These are phyloP conservation scores for Eumaeus atala DNA, from an alignment of 1,140 invertebrate genomes.

Conservation along the genomic window DNA sequence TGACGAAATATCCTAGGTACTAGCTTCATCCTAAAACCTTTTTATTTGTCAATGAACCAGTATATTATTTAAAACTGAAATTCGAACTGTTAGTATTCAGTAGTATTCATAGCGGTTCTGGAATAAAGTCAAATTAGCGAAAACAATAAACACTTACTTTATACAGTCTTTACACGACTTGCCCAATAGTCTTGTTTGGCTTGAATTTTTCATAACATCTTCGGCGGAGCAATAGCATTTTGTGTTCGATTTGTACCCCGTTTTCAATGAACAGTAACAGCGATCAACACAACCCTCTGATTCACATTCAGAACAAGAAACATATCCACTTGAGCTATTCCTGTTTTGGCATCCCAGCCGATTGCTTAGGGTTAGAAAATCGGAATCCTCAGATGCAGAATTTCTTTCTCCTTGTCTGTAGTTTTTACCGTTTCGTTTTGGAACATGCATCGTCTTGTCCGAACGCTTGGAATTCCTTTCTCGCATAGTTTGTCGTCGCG, in stretches of 20 bases:
- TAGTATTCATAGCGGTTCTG: too few species aligned
- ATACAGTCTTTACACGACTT: constrained; percentile 63
- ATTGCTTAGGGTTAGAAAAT: constrained; percentile 75
- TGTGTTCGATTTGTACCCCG: constrained; percentile 39
- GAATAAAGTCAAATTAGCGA: neutral
- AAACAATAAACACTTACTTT: constrained; percentile 42
- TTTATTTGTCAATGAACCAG: too few species aligned
- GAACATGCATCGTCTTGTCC: constrained; percentile 54
- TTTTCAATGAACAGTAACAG: constrained; percentile 80
- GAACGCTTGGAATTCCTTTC: constrained; percentile 63
- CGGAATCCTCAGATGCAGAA: constrained; percentile 80
- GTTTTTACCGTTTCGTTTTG: constrained; percentile 57
- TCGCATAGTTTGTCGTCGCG: constrained; percentile 57
- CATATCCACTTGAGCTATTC: constrained; percentile 83
- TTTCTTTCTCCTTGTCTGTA: constrained; percentile 66
- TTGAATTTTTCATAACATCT: constrained; percentile 38
- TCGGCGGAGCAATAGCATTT: constrained; percentile 52
- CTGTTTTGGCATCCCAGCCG: constrained; percentile 76
- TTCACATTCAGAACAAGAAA: constrained; percentile 90
- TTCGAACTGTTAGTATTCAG: too few species aligned
- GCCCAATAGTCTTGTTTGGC: constrained; percentile 40
- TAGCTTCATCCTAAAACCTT: too few species aligned
- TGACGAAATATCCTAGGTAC: neutral
- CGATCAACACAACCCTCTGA: constrained; percentile 86
- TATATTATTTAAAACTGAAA: too few species aligned